Conservation (phyloP, 2,888 invertebrate species). For the Leucozona laternaria region DNA sequence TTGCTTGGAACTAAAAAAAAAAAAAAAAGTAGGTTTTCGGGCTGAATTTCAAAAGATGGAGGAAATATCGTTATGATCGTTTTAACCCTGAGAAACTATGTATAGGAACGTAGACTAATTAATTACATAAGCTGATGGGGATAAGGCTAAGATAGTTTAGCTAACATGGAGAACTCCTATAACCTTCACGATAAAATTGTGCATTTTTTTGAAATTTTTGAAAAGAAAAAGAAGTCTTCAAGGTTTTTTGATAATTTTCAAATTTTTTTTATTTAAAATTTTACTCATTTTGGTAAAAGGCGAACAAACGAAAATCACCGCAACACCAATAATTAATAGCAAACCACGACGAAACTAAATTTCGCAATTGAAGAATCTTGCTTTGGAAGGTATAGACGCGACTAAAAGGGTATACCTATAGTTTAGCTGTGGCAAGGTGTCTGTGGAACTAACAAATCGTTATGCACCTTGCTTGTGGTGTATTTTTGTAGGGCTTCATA, state of each 20-base stretch:
- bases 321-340: constrained; percentile 41
- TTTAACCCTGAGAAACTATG: neutral
- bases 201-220: constrained; percentile 6
- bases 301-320: constrained; percentile 21
- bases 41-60: neutral
- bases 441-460: constrained; percentile 57
- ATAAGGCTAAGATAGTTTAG: neutral
- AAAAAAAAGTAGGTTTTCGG: neutral
- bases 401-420: constrained; percentile 9
- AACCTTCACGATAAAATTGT: constrained; percentile 8
- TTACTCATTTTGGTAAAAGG: constrained; percentile 59
- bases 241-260: constrained; percentile 58
- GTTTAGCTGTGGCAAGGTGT: constrained; percentile 26
- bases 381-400: constrained; percentile 15
- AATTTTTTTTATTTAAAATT: constrained; percentile 69
- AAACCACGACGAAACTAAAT: constrained; percentile 70
- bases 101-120: constrained; percentile 1
- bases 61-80: constrained; percentile 2
- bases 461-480: constrained; percentile 66
- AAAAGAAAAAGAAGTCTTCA: neutral
- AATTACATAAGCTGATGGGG: constrained; percentile 11
- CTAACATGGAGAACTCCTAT: neutral
- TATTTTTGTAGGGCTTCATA: constrained; percentile 57
- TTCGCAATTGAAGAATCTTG: constrained; percentile 62
- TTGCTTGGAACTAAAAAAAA: neutral